Evolutionary conservation across 2,797 vertebrate species (phyloP).

Genomic region (Zenarchopterus dispar): DNA sequence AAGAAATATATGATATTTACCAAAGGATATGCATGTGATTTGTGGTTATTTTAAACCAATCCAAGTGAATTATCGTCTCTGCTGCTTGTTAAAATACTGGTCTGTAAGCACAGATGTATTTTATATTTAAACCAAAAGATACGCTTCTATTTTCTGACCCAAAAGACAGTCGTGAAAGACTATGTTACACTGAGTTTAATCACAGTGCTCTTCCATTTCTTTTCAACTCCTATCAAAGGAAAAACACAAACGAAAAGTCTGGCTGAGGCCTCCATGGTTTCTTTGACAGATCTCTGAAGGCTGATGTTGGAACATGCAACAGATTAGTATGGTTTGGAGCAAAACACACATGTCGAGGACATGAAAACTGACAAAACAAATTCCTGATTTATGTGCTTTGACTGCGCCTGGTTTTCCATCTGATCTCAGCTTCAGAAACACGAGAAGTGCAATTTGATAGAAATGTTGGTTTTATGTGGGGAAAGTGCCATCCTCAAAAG

Average conservation of each 20-base stretch:
- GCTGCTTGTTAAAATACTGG: too few species aligned
- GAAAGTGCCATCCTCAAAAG: slow-evolving; percentile 42
- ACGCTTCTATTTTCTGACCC: slow-evolving; percentile 9
- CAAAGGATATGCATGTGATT: slow-evolving; percentile 27
- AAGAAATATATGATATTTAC: slow-evolving; percentile 7
- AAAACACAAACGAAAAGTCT: slow-evolving; percentile 3
- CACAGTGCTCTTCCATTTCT: slow-evolving; percentile 1
- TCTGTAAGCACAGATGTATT: slow-evolving; percentile 1
- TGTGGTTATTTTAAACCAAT: neutral
- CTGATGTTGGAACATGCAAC: slow-evolving; percentile 23
- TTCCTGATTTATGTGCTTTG: slow-evolving; percentile 65
- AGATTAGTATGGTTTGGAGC: slow-evolving; percentile 38
- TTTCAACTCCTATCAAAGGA: slow-evolving; percentile 12
- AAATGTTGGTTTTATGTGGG: slow-evolving; percentile 47
- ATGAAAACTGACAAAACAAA: slow-evolving; percentile 50
- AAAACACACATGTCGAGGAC: slow-evolving; percentile 24
- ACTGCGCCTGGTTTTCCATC: slow-evolving; percentile 55
- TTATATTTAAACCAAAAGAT: slow-evolving; percentile 11
- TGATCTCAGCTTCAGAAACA: slow-evolving; percentile 40
- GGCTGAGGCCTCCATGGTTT: neutral
- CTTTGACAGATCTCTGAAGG: slow-evolving; percentile 22
- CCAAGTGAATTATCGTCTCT: slow-evolving; percentile 11
- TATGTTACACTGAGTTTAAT: slow-evolving; percentile 6
- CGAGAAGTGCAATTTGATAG: slow-evolving; percentile 44
- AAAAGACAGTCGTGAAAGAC: neutral